Percentiles rank a stretch among this genome's conserved stretches.
These are phyloP conservation scores for Cataglyphis albicans DNA, from an alignment of 2,888 invertebrate genomes.

Conservation along the genomic window DNA sequence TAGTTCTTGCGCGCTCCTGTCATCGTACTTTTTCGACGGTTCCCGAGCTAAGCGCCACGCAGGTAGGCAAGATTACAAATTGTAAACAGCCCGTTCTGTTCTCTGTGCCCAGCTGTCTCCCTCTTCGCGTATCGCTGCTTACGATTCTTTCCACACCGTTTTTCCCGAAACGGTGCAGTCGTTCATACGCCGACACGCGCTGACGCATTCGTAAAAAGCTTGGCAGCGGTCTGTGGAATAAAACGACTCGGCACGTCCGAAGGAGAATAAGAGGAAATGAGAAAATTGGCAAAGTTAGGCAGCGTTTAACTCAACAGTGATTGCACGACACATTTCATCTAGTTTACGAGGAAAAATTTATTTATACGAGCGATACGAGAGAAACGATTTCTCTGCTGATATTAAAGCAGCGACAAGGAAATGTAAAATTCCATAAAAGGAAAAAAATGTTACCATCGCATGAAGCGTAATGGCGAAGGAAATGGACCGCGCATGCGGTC, in stretches of 20 bases:
- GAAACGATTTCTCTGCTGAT: background rate
- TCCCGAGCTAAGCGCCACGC: slow-evolving; percentile 76
- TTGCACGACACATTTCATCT: background rate
- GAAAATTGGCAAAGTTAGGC: slow-evolving; percentile 4
- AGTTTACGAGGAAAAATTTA: background rate
- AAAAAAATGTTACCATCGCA: background rate
- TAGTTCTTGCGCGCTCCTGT: slow-evolving; percentile 70
- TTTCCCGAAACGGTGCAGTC: slow-evolving; percentile 16
- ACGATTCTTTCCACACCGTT: slow-evolving; percentile 9
- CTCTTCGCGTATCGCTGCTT: slow-evolving; percentile 9
- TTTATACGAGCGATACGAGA: background rate
- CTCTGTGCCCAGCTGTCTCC: slow-evolving; percentile 6
- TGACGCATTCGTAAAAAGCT: background rate
- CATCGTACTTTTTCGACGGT: slow-evolving; percentile 78
- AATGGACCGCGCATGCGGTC: background rate
- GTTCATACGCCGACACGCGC: background rate
- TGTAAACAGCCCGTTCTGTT: slow-evolving; percentile 77
- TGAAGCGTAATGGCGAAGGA: slow-evolving; percentile 8
- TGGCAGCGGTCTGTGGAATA: background rate
- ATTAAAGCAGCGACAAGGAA: slow-evolving; percentile 7
- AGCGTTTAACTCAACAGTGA: background rate
- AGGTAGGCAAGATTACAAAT: slow-evolving; percentile 82
- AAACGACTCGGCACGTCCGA: background rate
- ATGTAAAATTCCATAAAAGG: background rate
- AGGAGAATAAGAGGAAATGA: background rate